A percentile compares a stretch with the other conserved stretches of the same genome.
phyloP scores from a whole-genome alignment of 2,888 invertebrate genomes.

The Plagiodera versicolora region DNA sequence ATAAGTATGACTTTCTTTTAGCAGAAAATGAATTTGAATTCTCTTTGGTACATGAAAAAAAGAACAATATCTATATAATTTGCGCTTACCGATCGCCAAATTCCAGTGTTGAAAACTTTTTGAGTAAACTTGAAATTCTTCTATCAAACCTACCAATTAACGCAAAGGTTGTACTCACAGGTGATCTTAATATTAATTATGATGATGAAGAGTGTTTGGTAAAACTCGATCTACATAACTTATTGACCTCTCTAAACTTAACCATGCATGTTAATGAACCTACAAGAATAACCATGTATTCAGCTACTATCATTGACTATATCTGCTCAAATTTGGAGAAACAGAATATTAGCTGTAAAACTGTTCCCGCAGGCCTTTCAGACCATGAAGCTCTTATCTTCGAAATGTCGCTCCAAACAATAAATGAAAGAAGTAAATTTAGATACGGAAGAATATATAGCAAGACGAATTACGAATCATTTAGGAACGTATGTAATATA shows the following conservation, averaged over 20 bases:
- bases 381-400: slow-evolving; percentile 6
- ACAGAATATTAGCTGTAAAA: background rate
- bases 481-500: slow-evolving; percentile 4
- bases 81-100: background rate
- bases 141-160: background rate
- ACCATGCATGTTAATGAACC: background rate
- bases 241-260: background rate
- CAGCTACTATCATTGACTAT: background rate
- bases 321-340: background rate
- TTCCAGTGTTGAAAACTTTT: slow-evolving; percentile 8
- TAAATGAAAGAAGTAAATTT: slow-evolving; percentile 1
- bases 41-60: slow-evolving; percentile 9
- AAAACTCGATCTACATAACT: background rate
- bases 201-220: background rate
- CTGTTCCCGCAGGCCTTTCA: slow-evolving; percentile 8
- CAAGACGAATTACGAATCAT: slow-evolving; percentile 8
- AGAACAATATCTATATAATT: slow-evolving; percentile 1
- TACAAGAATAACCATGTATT: background rate
- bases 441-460: slow-evolving; percentile 8
- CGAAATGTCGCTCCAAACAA: slow-evolving; percentile 9
- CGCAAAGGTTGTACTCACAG: background rate
- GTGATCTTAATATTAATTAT: background rate
- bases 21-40: slow-evolving; percentile 1
- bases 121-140: background rate
- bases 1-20: slow-evolving; percentile 1